Conservation (phyloP, 2,888 invertebrate species). For the Sphaeridia pumilis region DNA sequence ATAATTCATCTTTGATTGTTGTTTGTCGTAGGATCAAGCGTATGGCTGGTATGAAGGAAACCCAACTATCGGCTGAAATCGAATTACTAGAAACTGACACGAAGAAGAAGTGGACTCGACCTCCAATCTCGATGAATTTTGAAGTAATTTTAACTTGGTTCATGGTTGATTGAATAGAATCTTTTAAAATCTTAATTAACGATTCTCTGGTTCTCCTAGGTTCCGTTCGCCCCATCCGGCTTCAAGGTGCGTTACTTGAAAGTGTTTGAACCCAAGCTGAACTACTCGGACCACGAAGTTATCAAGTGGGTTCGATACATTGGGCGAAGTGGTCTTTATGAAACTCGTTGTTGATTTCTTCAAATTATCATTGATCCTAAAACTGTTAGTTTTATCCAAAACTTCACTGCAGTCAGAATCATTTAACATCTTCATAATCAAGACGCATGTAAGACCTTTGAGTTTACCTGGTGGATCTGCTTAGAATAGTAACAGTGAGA, state of each 20-base stretch:
- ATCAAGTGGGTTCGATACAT: conserved; percentile 99
- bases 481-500: too few relatives aligned
- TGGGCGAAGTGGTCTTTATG: conserved; percentile 96
- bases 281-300: conserved; percentile 99
- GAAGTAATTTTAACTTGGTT: conserved; percentile 54
- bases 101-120: conserved; percentile 99
- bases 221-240: conserved; percentile 98
- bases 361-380: neutral
- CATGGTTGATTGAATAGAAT: too few relatives aligned
- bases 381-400: neutral
- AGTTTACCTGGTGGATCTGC: too few relatives aligned
- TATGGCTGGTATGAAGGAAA: conserved; percentile 98
- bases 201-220: conserved; percentile 45
- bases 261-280: conserved; percentile 98
- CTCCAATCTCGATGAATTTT: conserved; percentile 99
- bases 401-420: too few relatives aligned
- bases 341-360: conserved; percentile 78
- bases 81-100: conserved; percentile 96
- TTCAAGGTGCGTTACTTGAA: conserved; percentile 99
- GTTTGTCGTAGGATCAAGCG: conserved; percentile 60
- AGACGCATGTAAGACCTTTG: too few relatives aligned
- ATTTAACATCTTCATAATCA: too few relatives aligned
- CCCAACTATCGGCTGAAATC: conserved; percentile 97
- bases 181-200: neutral
- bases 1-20: neutral